These are phyloP conservation scores for Sebastes reedi DNA, from an alignment of 2,797 vertebrate genomes.

Conservation along the genomic window DNA sequence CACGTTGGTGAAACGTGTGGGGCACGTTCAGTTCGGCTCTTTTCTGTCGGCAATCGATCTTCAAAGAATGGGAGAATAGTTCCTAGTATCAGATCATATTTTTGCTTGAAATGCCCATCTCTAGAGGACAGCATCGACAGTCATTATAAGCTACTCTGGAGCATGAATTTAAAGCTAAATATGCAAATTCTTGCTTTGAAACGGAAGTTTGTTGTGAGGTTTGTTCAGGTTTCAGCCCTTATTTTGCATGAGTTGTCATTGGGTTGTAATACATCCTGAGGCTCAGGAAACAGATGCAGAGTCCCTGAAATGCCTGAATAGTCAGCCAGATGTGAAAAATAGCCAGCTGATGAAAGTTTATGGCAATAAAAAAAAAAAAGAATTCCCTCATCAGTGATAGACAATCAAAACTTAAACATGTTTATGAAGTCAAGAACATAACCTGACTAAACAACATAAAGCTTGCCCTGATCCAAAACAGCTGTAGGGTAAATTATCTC, in stretches of 20 bases:
- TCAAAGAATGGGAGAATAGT: no score
- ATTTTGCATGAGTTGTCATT: neutral
- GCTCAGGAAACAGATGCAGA: neutral
- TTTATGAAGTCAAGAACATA: neutral
- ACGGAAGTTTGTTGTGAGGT: neutral
- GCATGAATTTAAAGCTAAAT: neutral
- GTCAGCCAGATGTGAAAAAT: neutral
- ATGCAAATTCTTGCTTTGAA: neutral
- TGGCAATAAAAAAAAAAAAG: neutral
- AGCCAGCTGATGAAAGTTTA: neutral
- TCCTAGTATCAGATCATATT: no score
- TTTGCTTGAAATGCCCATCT: no score
- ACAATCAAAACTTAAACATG: neutral
- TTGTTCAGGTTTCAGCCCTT: neutral
- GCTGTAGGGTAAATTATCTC: neutral
- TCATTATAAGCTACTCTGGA: neutral
- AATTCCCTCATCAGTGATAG: neutral
- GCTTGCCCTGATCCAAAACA: neutral
- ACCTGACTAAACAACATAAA: neutral
- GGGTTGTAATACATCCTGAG: neutral
- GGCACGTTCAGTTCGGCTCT: no score
- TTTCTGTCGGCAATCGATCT: no score
- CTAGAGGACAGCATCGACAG: neutral
- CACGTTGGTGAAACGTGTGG: no score
- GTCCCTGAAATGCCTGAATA: neutral